phyloP scores from a whole-genome alignment of 2,888 invertebrate genomes.

The Oscheius sp. region DNA sequence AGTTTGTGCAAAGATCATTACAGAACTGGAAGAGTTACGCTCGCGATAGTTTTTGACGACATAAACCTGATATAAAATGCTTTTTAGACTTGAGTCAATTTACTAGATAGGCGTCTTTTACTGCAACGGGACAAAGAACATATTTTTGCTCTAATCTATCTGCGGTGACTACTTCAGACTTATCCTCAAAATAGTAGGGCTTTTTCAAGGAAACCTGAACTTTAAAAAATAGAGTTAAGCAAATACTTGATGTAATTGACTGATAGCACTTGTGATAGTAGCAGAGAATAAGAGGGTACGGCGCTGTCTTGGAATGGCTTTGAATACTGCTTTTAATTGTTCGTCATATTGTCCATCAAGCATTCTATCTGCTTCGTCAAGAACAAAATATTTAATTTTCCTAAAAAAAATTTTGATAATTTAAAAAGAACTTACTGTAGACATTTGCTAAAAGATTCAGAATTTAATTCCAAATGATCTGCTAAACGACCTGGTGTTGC shows the following conservation, averaged over 20 bases:
- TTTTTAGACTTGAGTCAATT: slow-evolving; percentile 37
- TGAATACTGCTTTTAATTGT: slow-evolving; percentile 81
- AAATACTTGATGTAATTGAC: slow-evolving; percentile 77
- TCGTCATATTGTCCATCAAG: slow-evolving; percentile 73
- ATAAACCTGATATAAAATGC: slow-evolving; percentile 51
- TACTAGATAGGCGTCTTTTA: slow-evolving; percentile 75
- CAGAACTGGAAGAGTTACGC: slow-evolving; percentile 80
- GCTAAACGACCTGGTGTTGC: slow-evolving; percentile 94
- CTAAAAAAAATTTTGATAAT: slow-evolving; percentile 74
- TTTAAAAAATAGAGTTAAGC: neutral
- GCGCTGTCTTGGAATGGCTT: slow-evolving; percentile 72
- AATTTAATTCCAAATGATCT: slow-evolving; percentile 84
- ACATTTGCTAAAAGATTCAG: slow-evolving; percentile 71
- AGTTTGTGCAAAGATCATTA: slow-evolving; percentile 93
- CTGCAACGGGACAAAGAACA: slow-evolving; percentile 87
- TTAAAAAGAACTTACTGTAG: slow-evolving; percentile 72
- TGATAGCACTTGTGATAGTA: slow-evolving; percentile 86
- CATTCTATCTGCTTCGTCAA: slow-evolving; percentile 95
- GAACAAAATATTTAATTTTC: slow-evolving; percentile 84
- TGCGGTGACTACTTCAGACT: slow-evolving; percentile 71
- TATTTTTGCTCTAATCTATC: slow-evolving; percentile 87
- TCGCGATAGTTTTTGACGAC: slow-evolving; percentile 78
- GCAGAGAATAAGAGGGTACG: slow-evolving; percentile 77
- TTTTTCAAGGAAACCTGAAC: slow-evolving; percentile 64
- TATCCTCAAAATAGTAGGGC: slow-evolving; percentile 77